Conservation (phyloP, 2,888 invertebrate genomes). For the Cerceris rybyensis region DNA sequence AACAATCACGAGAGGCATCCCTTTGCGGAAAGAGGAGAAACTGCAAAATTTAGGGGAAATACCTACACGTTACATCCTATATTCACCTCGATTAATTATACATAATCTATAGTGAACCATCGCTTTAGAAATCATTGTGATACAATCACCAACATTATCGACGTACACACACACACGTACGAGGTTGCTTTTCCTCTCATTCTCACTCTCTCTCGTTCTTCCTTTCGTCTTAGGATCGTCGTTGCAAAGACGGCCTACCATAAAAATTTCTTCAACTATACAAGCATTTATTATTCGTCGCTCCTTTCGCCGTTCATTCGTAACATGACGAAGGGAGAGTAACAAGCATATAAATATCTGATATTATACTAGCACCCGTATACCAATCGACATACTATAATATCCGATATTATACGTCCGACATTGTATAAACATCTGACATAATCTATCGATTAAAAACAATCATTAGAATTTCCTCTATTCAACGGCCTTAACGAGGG, state of each 20-base stretch:
- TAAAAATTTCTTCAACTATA: constrained; percentile 5
- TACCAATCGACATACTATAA: constrained; percentile 4
- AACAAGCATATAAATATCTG: constrained; percentile 7
- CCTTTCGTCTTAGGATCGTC: background rate
- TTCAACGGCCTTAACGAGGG: background rate
- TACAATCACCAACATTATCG: constrained; percentile 36
- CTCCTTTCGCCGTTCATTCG: constrained; percentile 7
- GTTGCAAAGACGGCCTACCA: constrained; percentile 6
- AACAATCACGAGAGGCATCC: no score
- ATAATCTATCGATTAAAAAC: constrained; percentile 2
- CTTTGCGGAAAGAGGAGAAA: no score
- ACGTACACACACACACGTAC: constrained; percentile 26
- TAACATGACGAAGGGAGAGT: background rate
- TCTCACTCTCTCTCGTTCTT: background rate
- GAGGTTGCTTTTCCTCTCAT: constrained; percentile 34
- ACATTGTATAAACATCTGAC: constrained; percentile 4
- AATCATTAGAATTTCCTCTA: background rate
- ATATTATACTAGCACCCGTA: background rate
- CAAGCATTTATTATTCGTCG: background rate
- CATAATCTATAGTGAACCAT: constrained; percentile 37
- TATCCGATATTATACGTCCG: constrained; percentile 3
- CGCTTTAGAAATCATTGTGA: constrained; percentile 47
- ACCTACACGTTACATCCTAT: background rate
- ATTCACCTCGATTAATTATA: constrained; percentile 47
- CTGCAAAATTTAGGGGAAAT: no score